A percentile compares a stretch with the other conserved stretches of the same genome.
Evolutionary conservation across 1,140 invertebrate genomes (phyloP).

Genomic region (Cyrtorhinus lividipennis): DNA sequence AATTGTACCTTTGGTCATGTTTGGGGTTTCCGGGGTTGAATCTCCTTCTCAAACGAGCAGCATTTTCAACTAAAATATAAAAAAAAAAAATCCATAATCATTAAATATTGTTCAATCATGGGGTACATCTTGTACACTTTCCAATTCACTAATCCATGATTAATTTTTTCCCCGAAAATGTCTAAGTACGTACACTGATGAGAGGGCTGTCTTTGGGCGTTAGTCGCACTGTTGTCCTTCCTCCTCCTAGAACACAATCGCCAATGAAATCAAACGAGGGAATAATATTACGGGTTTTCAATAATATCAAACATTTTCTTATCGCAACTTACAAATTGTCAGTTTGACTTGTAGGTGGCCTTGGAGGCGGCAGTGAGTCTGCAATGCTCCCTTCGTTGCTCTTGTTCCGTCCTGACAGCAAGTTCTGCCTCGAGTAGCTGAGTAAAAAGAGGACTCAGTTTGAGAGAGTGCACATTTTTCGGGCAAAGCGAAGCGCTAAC

Average conservation of each 20-base stretch:
- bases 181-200: neutral
- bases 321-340: conserved; percentile 21
- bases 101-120: neutral
- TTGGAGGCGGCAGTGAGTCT: conserved; percentile 5
- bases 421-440: conserved; percentile 25
- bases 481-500: too few species aligned
- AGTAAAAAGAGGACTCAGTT: too few species aligned
- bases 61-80: neutral
- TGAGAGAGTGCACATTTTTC: too few species aligned
- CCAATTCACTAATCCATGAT: too few species aligned
- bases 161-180: too few species aligned
- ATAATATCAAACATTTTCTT: too few species aligned
- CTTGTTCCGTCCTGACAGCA: conserved; percentile 22
- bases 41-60: neutral
- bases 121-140: neutral
- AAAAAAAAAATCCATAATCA: neutral
- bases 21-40: neutral
- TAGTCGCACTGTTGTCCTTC: neutral
- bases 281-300: too few species aligned
- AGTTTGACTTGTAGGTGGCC: conserved; percentile 9
- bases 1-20: conserved; percentile 1
- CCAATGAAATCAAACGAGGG: too few species aligned
- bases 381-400: conserved; percentile 22
- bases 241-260: neutral
- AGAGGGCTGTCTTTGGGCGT: neutral